Evolutionary conservation across 2,113 vertebrate genomes (phyloP).

Genomic region (Rhynchomys soricoides): DNA sequence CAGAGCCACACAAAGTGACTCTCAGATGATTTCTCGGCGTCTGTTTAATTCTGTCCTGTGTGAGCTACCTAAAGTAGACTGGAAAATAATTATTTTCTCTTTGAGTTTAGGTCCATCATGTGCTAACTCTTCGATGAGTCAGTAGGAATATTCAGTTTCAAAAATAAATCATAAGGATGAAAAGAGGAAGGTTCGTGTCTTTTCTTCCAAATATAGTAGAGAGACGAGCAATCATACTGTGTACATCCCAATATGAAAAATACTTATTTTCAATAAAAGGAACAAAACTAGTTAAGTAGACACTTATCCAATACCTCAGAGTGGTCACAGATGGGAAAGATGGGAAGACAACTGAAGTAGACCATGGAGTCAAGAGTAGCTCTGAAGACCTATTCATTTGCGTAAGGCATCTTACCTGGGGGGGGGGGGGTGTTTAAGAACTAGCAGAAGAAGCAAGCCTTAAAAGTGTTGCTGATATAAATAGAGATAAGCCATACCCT

Average conservation of each 20-base stretch:
- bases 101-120: conserved; percentile 13
- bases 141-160: neutral
- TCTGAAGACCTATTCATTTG: no score
- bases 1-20: neutral
- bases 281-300: neutral
- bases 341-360: neutral
- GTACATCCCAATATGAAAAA: neutral
- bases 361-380: neutral
- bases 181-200: neutral
- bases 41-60: conserved; percentile 2
- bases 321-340: neutral
- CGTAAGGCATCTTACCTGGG: neutral
- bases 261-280: neutral
- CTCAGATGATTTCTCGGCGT: conserved; percentile 33
- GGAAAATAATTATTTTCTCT: conserved; percentile 42
- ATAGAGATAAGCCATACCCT: neutral
- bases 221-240: neutral
- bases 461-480: neutral
- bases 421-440: neutral
- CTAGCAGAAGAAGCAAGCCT: neutral
- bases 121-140: conserved; percentile 6
- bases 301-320: neutral
- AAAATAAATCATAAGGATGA: conserved; percentile 9
- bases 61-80: neutral
- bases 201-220: neutral